A percentile compares a stretch with the other conserved stretches of the same genome.
These are phyloP conservation scores for Melieria omissa DNA, from an alignment of 2,888 invertebrate genomes.

Conservation along the genomic window DNA sequence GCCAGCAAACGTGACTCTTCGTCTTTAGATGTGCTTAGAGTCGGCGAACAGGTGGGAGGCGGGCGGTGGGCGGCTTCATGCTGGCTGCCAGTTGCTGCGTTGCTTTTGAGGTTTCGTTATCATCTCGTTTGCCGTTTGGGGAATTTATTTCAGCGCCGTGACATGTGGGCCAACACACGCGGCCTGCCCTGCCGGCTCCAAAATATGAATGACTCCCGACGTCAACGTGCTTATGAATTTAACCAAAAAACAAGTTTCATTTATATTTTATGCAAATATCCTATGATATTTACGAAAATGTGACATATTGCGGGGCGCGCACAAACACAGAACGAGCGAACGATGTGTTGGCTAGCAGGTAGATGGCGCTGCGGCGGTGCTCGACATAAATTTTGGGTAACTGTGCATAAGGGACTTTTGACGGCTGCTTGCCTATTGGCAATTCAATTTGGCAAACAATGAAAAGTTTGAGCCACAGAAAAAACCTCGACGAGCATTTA, in stretches of 20 bases:
- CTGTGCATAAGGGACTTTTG: not conserved
- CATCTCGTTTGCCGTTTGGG: constrained; percentile 18
- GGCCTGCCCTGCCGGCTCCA: not conserved
- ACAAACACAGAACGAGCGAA: too few species aligned
- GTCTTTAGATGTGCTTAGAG: too few species aligned
- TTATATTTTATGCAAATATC: constrained; percentile 58
- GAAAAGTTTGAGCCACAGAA: too few species aligned
- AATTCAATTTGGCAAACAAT: too few species aligned
- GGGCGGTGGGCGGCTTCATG: too few species aligned
- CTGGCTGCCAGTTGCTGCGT: not conserved
- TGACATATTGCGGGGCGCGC: constrained; percentile 48
- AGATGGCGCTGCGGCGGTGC: too few species aligned
- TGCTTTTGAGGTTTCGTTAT: constrained; percentile 2
- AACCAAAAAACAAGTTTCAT: constrained; percentile 39
- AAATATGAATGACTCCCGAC: constrained; percentile 5
- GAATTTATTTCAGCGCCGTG: constrained; percentile 16
- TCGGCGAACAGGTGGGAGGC: too few species aligned
- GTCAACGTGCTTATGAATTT: constrained; percentile 9
- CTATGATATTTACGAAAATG: constrained; percentile 61
- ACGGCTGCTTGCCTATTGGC: too few species aligned
- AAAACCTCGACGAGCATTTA: too few species aligned
- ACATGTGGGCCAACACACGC: not conserved
- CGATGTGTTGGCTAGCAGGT: too few species aligned
- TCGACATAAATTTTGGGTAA: not conserved
- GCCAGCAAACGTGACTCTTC: too few species aligned